Base-by-base conservation (phyloP, 2,797 vertebrate genomes). In the Enteromius fasciolatus region DNA sequence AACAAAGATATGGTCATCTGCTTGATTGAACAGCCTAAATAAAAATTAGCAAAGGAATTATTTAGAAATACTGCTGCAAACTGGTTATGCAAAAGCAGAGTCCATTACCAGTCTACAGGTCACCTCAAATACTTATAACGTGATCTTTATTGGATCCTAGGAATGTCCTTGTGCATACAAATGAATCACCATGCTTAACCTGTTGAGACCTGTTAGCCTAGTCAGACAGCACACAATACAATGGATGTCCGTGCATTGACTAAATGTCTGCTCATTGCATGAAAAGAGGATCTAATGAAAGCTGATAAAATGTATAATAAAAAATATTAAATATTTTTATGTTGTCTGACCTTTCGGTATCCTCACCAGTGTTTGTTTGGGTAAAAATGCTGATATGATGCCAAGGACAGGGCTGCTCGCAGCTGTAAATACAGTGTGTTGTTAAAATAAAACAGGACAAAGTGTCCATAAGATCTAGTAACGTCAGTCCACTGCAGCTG, bases 361-460 rank as follows among this genome's bases (percentile, higher is more conserved):
- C 11, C 1, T 52, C 18, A 57, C 23, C 44, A 31, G 70, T 64
- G 59, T 46, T 36, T 87, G 76, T 83, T 87, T 85, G 70, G 64
- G 61, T 50, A 68, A 77, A 82, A 87, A 77, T 48, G 41, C 66
- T 72, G 83, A 80, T 76, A 80, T 83, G 76, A 84, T 12, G 41
- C 57, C 46, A 80, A 66, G 64, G 70, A 54, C 80, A 78, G 74
- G 48, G 83, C 59, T 80, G 41, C 61, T 70, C 41, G 20, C 85
- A 87, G 86, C 86, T 87, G 77, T 80, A 78, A 85, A 83, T 85
- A 77, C 83, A 87, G 41, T 52, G 41, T 73, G 57, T 36, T 77
- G 80, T 83, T 66, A 82, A 70, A 61, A 76, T 48, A 78, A 76
- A 72, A 50, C 9, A 54, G 44, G 44, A 78, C 69, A 80, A 48